Base-by-base conservation (phyloP, 2,888 invertebrate species). In the Pollenia angustigena region DNA sequence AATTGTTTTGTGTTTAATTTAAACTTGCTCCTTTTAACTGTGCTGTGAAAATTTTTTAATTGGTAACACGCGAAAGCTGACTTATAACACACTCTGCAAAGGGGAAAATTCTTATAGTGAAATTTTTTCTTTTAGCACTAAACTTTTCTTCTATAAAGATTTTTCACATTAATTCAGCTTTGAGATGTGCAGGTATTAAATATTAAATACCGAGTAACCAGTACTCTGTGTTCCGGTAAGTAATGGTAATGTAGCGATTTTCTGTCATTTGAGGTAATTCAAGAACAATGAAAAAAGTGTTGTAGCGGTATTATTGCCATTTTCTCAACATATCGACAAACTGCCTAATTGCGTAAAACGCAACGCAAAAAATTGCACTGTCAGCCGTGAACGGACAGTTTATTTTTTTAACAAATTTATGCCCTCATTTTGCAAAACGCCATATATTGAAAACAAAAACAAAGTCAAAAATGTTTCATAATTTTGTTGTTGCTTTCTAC, bases 31-130 rank as follows among this genome's bases (percentile, higher is more conserved):
- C n/a, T 76, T 62, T 44, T 8, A 42, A 60, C 32, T 52, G 16
- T 66, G 64, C 46, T 76, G 18, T 79, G 16, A 80, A 42, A 84
- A 84, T 74, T 81, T 78, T 75, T 40, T 56, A 74, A 48, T n/a
- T 56, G 18, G 46, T 78, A 84, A 84, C 87, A 87, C 87, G 87
- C 87, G 81, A 81, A 84, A 84, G 74, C 87, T 84, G 68, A 68
- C 50, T 87, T 84, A 62, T 76, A 82, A 78, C 83, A 87, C 87
- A 83, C 83, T 76, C 76, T 83, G 82, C 86, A 64, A 68, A 54
- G 76, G 75, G 71, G 84, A 84, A 87, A 87, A 87, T 87, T 87
- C 86, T 83, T 79, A 87, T 83, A 83, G 83, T 86, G 86, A 86
- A 87, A 87, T 68, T 83, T 85, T 68, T 84, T 56, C 74, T 80